Percentiles rank a stretch among this genome's conserved stretches.
These are phyloP conservation scores for Scaeva pyrastri DNA, from an alignment of 2,888 invertebrate species.

Conservation along the genomic window DNA sequence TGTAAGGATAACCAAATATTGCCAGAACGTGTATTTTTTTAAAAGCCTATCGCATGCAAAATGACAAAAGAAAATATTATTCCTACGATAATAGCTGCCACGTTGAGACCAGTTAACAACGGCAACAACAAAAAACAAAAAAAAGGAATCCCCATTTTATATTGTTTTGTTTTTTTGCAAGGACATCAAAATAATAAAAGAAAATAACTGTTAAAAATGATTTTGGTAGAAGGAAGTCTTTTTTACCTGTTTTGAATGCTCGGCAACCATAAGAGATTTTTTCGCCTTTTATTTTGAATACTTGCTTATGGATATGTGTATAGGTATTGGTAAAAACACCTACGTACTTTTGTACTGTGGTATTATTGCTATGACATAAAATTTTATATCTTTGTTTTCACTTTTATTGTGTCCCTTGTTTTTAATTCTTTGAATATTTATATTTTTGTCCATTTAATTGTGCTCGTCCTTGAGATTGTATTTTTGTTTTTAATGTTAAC, in stretches of 20 bases:
- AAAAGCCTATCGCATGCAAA: background rate
- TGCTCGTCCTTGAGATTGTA: too few relatives aligned
- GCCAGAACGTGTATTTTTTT: background rate
- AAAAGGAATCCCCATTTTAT: background rate
- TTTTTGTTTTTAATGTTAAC: too few relatives aligned
- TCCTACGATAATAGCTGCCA: background rate
- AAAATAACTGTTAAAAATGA: background rate
- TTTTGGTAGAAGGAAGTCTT: background rate
- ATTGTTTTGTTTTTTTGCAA: conserved; percentile 4
- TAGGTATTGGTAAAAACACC: too few relatives aligned
- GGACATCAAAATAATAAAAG: conserved; percentile 13
- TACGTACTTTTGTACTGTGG: too few relatives aligned
- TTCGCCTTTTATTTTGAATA: conserved; percentile 3
- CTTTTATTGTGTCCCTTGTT: background rate
- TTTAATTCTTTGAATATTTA: background rate
- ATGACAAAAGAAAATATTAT: background rate
- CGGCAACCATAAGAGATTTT: background rate
- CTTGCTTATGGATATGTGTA: too few relatives aligned
- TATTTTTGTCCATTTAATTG: too few relatives aligned
- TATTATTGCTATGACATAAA: background rate
- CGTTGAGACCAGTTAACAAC: background rate
- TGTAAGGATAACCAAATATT: background rate
- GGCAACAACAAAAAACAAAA: too few relatives aligned
- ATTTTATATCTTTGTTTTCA: conserved; percentile 1
- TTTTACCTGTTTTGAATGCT: background rate